Conservation (phyloP, 2,113 vertebrate genomes). For the Nesospiza acunhae region DNA sequence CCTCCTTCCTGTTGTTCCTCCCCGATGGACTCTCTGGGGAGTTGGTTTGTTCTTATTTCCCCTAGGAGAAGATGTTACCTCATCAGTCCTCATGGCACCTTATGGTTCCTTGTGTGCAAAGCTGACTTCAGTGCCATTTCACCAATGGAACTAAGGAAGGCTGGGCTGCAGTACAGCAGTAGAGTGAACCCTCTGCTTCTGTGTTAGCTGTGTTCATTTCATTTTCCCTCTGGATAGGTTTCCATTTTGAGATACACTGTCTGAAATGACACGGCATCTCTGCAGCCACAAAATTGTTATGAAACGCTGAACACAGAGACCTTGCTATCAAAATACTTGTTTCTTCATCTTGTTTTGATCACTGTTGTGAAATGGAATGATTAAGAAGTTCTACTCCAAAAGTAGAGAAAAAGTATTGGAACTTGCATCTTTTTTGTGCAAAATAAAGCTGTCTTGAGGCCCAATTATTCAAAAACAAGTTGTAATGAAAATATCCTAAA, state of each 20-base stretch:
- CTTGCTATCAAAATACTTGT: neutral
- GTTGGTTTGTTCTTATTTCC: neutral
- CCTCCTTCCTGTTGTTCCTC: neutral
- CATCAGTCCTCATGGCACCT: neutral
- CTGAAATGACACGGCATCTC: neutral
- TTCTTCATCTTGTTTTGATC: neutral
- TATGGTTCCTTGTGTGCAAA: neutral
- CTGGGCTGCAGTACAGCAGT: neutral
- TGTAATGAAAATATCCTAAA: constrained; percentile 28
- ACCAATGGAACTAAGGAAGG: neutral
- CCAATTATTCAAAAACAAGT: neutral
- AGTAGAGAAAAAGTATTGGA: neutral
- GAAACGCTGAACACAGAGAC: neutral
- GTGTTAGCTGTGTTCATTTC: neutral
- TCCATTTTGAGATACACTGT: neutral
- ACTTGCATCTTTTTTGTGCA: neutral
- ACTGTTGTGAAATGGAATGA: neutral
- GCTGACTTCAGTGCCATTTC: neutral
- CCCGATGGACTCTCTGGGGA: neutral
- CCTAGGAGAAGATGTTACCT: neutral
- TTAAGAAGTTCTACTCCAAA: neutral
- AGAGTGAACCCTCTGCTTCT: neutral
- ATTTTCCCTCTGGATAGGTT: neutral
- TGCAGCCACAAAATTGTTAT: neutral
- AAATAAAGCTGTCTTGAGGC: neutral